phyloP scores from a whole-genome alignment of 2,888 invertebrate species.

The Dynastes grantii region DNA sequence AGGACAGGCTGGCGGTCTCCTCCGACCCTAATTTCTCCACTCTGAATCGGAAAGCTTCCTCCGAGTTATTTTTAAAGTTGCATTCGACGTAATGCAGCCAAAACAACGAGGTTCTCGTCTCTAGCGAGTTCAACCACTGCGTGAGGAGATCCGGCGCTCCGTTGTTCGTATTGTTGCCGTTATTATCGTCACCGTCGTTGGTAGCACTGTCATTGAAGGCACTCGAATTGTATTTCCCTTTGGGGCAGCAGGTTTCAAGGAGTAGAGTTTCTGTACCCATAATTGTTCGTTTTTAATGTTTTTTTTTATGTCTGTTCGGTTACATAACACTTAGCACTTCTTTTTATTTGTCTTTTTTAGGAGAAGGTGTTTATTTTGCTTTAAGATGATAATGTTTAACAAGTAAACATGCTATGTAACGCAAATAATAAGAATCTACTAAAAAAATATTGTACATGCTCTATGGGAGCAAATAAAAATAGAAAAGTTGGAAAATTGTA shows the following conservation, averaged over 20 bases:
- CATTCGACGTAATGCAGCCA: constrained; percentile 66
- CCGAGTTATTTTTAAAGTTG: constrained; percentile 54
- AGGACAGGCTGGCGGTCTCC: constrained; percentile 46
- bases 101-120: constrained; percentile 66
- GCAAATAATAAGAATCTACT: too few relatives aligned
- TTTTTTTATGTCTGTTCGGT: constrained; percentile 28
- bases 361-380: too few relatives aligned
- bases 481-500: too few relatives aligned
- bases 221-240: constrained; percentile 48
- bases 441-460: too few relatives aligned
- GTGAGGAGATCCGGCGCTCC: constrained; percentile 61
- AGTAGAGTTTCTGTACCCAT: constrained; percentile 61
- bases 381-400: too few relatives aligned
- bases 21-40: constrained; percentile 50
- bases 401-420: too few relatives aligned
- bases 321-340: constrained; percentile 49
- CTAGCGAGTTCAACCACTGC: constrained; percentile 67
- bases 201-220: too few relatives aligned
- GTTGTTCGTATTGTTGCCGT: constrained; percentile 16
- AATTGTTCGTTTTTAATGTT: constrained; percentile 11
- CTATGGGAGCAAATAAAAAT: too few relatives aligned
- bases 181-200: constrained; percentile 19
- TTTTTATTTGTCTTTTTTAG: constrained; percentile 1
- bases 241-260: constrained; percentile 56
- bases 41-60: constrained; percentile 50